These are phyloP conservation scores for Sylvilagus bachmani DNA, from an alignment of 2,113 vertebrate genomes.

Conservation along the genomic window DNA sequence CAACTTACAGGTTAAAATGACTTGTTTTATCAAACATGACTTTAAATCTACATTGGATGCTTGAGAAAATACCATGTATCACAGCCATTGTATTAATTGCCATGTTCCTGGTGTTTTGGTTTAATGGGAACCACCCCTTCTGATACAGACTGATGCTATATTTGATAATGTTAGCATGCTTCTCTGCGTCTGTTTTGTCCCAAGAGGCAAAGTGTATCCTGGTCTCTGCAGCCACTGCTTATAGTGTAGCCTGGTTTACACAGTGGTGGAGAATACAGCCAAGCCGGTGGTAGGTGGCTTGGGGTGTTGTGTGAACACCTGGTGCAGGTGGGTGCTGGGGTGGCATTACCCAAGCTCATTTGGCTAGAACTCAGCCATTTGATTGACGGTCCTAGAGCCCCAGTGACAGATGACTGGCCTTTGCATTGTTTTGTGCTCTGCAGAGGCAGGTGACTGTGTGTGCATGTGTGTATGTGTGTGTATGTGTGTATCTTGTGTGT, in stretches of 20 bases:
- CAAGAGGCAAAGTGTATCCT: neutral
- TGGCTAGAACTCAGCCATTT: neutral
- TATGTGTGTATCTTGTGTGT: too few species aligned
- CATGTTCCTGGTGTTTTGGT: neutral
- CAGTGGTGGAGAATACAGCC: neutral
- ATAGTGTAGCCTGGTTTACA: neutral
- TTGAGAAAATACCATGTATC: neutral
- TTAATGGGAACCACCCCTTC: neutral
- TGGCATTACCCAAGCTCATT: neutral
- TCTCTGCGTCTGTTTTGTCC: neutral
- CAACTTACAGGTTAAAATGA: constrained; percentile 11
- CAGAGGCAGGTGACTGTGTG: neutral
- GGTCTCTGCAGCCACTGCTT: neutral
- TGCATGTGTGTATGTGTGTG: too few species aligned
- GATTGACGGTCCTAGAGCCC: neutral
- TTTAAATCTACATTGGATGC: constrained; percentile 28
- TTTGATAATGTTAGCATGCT: neutral
- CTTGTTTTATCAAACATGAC: neutral
- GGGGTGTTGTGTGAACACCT: neutral
- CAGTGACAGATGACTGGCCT: neutral
- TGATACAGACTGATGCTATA: neutral
- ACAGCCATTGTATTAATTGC: neutral
- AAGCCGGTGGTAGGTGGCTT: fast-evolving
- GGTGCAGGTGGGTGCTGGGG: too few species aligned
- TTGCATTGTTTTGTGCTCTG: neutral